Base-by-base conservation (phyloP, 2,888 invertebrate genomes). In the Phyllotreta striolata region DNA sequence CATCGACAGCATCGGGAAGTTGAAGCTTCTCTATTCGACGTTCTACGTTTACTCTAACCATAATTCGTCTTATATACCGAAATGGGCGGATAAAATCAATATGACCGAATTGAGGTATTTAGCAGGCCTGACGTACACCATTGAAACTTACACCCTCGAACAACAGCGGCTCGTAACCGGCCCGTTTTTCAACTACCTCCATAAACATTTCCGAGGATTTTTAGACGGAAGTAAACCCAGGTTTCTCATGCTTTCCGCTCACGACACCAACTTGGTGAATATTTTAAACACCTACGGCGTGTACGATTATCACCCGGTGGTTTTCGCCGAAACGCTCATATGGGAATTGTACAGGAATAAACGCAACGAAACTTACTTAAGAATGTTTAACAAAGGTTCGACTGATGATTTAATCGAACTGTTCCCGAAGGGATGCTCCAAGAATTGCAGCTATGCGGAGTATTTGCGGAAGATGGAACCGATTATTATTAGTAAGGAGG, bases 191-290 rank as follows among this genome's bases (percentile, higher is more conserved):
- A n/a, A 61, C 24, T 56, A 60, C 8, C 10, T 64, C 4, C 39
- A 51, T 8, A 12, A 12, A 9, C 38, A 56, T 60, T 61, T 64
- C n/a, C 55, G 62, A 41, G 40, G 39, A 1, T 24, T 56, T n/a
- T 10, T 58, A 34, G 34, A 55, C 24, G 44, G 44, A 13, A 9
- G 40, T 37, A 49, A 38, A 12, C 1, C 61, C 7, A 72, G 69
- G 64, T 69, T 70, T 35, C 56, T 70, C 9, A 70, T 69, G 67
- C 46, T 72, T 72, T 91, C 91, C 71, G 91, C 84, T 0, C 94
- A 94, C 74, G 94, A 94, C 76, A 85, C 88, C 1, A 93, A 91
- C 0, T 79, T 94, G 8, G 89, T 88, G 0, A 88, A 85, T 72
- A 70, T 92, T 39, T 82, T 93, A 1, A 88, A 88, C 77, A 85